A percentile compares a stretch with the other conserved stretches of the same genome.
Evolutionary conservation across 2,888 invertebrate species (phyloP).

Genomic region (Agrochola lychnidis): DNA sequence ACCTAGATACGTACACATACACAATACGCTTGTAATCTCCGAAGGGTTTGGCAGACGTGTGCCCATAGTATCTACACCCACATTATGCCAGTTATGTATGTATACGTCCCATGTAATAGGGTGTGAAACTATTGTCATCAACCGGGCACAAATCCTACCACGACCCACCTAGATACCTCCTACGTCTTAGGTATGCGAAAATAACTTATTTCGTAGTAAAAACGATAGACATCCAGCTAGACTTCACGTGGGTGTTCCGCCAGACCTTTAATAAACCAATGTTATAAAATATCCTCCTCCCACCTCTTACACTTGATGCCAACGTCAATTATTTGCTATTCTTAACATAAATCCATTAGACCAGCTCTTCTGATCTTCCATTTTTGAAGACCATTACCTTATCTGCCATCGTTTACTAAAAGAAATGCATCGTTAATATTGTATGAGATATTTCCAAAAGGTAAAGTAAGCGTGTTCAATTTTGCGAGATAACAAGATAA

Average conservation of each 20-base stretch:
- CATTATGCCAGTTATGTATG: no score
- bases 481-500: constrained; percentile 18
- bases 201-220: no score
- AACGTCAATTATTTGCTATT: constrained; percentile 7
- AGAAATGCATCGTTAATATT: constrained; percentile 16
- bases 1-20: no score
- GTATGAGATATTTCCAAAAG: not conserved
- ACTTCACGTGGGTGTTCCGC: no score
- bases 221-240: no score
- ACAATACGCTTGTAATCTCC: no score
- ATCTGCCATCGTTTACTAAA: not conserved
- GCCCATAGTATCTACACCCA: no score
- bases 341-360: constrained; percentile 10
- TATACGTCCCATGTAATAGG: no score
- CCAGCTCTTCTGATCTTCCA: not conserved
- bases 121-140: not conserved
- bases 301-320: not conserved
- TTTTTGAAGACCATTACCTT: constrained; percentile 6
- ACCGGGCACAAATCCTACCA: not conserved
- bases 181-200: no score
- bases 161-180: not conserved
- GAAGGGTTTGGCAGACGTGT: no score
- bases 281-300: not conserved
- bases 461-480: constrained; percentile 8
- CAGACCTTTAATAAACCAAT: not conserved